Base-by-base conservation (phyloP, 1,140 invertebrate genomes). In the Plectrocnemia conspersa region DNA sequence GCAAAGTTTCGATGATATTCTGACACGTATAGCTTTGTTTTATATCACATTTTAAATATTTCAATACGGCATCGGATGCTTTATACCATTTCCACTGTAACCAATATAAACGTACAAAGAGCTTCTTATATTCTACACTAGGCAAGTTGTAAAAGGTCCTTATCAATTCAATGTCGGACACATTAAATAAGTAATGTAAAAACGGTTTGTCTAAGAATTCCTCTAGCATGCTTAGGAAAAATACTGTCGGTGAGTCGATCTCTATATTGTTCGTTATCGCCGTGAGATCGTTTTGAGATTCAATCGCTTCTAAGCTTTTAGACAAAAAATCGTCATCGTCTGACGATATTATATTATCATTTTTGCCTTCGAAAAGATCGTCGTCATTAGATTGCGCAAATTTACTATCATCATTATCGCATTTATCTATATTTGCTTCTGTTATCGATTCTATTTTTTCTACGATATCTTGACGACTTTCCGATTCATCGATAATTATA, bases 71-170 rank as follows among this genome's bases (percentile, higher is more conserved):
- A 23, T 44, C 22, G 16, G 27, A 44, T 15, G 41, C 15, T 44
- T 53, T 49, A 6, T 61, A 24, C 59, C 59, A 61, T 24, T 57
- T 61, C 40, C 50, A 53, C 23, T 50, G 42, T 13, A 56, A 35
- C 59, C 59, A 61, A 48, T 57, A 61, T 1, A 57, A 15, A 11
- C 46, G 35, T 2, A 40, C 36, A 49, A 61, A 56, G 13, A 57
- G 9, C 22, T 29, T 46, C 33, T 56, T 53, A n/a, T 32, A 11
- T 38, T 53, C 53, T 11, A 35, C 16, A 2, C 23, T 13, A 1
- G 29, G 15, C 19, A 61, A 29, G 19, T 46, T 29, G 18, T 19
- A 16, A 29, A 61, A 54, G 2, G 19, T 15, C 6, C 46, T 24
- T 7, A 52, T 35, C 3, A 57, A 18, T 7, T 38, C 22, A 16